Base-by-base conservation (phyloP, 2,888 invertebrate species). In the Xestia c-nigrum region DNA sequence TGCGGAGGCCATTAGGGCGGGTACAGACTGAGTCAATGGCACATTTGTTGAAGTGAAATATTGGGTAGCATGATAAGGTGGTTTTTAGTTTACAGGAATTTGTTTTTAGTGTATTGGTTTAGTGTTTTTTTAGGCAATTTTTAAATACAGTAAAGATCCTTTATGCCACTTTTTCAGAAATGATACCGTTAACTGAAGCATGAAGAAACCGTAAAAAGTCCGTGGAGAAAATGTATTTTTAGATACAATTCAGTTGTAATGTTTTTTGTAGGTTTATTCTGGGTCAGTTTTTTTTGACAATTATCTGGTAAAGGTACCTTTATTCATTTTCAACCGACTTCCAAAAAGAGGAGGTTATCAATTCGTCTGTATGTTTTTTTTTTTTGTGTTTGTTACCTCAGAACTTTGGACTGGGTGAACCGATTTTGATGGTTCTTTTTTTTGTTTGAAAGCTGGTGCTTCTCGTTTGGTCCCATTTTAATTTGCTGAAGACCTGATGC, bases 1-100 rank as follows among this genome's bases (percentile, higher is more conserved):
- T 84, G 80, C 81, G 78, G 72, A 67, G 52, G 84, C 85, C 76
- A 85, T 81, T 87, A 83, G 78, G 87, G 85, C 85, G 80, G 78
- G 76, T 67, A 55, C 24, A 50, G 43, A 78, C 74, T 75, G 81
- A 83, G 80, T 85, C 63, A 78, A 81, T 65, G 71, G 63, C 43
- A 66, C 47, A 69, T 76, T 83, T 76, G 76, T 64, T 73, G 67
- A 76, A 71, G 73, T 78, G 67, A 83, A 84, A 72, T 78, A 85
- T 83, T 74, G 47, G 64, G 21, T 75, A 46, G 81, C 47, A 72
- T 83, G 69, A 76, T 74, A 47, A 43, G 24, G 43, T 19, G 57
- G 10, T 24, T 66, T 74, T 65, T 21, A 21, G 46, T 40, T 63
- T 50, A 24, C 24, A 12, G 14, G 14, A 14, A 57, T 40, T 3